Conservation (phyloP, 1,140 invertebrate species). For the Brachionus koreanus region DNA sequence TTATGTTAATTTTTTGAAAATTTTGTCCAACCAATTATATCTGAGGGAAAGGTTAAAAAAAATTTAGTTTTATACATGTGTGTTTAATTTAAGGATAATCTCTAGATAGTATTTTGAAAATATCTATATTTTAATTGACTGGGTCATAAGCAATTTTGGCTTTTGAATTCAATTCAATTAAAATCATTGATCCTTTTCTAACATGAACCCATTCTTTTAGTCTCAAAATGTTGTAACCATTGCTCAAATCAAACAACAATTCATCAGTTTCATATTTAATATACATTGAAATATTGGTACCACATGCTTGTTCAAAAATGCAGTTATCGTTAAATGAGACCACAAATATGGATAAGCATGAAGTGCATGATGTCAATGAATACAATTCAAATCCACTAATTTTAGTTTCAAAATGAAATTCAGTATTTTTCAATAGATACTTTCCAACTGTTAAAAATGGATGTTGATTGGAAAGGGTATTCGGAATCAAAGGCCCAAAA, state of each 20-base stretch:
- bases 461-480: background rate
- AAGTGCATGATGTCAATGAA: background rate
- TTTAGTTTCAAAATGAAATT: background rate
- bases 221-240: background rate
- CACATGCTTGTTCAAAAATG: background rate
- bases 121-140: background rate
- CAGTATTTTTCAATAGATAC: background rate
- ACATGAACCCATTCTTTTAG: background rate
- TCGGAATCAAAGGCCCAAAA: background rate
- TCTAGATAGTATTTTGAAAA: background rate
- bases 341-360: background rate
- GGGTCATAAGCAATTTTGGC: background rate
- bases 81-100: background rate
- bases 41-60: too few relatives aligned
- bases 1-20: too few relatives aligned
- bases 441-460: background rate
- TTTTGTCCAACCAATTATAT: too few relatives aligned
- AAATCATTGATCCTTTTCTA: background rate
- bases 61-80: too few relatives aligned
- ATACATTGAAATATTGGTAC: background rate
- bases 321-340: background rate
- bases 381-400: background rate
- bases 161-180: background rate
- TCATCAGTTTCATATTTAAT: background rate
- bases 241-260: background rate